Evolutionary conservation across 1,140 invertebrate genomes (phyloP), one percentile per base, ranked within the genome.

Genomic region (Trachymyrmex cornetzi): DNA sequence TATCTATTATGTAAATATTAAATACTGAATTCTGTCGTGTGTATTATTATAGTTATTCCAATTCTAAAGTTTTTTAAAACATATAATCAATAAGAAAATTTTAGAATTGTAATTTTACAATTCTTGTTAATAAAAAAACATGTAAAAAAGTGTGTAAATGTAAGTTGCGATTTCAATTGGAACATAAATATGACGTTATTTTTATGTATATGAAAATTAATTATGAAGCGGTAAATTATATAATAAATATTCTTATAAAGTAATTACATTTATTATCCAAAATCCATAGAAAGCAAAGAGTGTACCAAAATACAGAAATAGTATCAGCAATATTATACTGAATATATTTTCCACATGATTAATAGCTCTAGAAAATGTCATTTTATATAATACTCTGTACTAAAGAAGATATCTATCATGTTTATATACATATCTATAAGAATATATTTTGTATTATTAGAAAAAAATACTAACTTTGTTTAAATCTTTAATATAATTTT

Each of bases 221-320:
- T 44, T 44, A 53, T 53, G 3, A 53, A 5, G 16, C 16, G 19
- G 11, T 55, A 55, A n/a, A 55, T 11, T 55, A 1, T 30, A 14
- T 22, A 30, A 55, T 0, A 34, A 27, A 14, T 24, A 1, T 38
- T 74, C 12, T 30, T 22, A 16, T 24, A 72, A 16, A 75, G 6
- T 50, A 72, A 75, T 87, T 87, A 86, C 87, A 2, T 16, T 66
- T 0, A 66, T 53, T n/a, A 88, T 11, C 22, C 66, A 55, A 9
- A 81, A 48, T 44, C 67, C 59, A 24, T 81, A 87, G 5, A 75
- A 38, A 44, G 57, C 86, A 6, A 50, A n/a, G 19, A 79, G 22
- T 7, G 11, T 44, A 22, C 66, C 57, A 3, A 86, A 88, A n/a
- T 79, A 79, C 22, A 85, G 1, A n/a, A 85, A 85, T n/a, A 85